Base-by-base conservation (phyloP, 2,888 invertebrate species). In the Carcina quercana region DNA sequence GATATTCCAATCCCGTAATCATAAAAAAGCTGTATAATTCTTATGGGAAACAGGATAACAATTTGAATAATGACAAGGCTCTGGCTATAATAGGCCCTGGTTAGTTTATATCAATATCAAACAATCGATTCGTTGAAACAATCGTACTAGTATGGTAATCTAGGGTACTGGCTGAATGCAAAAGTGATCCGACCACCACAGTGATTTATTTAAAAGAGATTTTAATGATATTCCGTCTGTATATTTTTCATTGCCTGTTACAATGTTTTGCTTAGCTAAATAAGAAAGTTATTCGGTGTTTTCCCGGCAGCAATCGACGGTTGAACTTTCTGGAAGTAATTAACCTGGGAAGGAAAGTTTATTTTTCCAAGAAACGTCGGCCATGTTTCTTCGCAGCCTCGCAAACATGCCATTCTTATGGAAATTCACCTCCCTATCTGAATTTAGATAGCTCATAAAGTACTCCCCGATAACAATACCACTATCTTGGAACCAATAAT, bases 381-480 rank as follows among this genome's bases (percentile, higher is more conserved):
- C 34, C 47, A 43, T 53, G 53, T 59, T 60, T 54, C 47, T 53
- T 47, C 43, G 41, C 37, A 32, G 40, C 43, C 42, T 45, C 40
- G 50, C 53, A 59, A 67, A 66, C 63, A 56, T 59, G 52, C 59
- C 54, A 67, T 72, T 72, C 58, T 67, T 59, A 73, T 72, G 72
- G 51, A 60, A 72, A 75, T 72, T 34, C 17, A 34, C 34, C 37
- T 33, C 40, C 53, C 48, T 48, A 52, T 48, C 53, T 46, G 48
- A 59, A 62, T 64, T 59, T 53, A 49, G 50, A 59, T 52, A 47
- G 53, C 49, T 48, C 53, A 51, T 48, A 50, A 52, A 52, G 50
- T 53, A 50, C 47, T 48, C 47, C 43, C 38, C 41, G 28, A 48
- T 50, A 45, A 49, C 50, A 59, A 47, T 44, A 48, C 50, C 38